Evolutionary conservation across 1,140 invertebrate genomes (phyloP), one percentile per base, ranked within the genome.

Genomic region (Zaprionus ghesquierei): DNA sequence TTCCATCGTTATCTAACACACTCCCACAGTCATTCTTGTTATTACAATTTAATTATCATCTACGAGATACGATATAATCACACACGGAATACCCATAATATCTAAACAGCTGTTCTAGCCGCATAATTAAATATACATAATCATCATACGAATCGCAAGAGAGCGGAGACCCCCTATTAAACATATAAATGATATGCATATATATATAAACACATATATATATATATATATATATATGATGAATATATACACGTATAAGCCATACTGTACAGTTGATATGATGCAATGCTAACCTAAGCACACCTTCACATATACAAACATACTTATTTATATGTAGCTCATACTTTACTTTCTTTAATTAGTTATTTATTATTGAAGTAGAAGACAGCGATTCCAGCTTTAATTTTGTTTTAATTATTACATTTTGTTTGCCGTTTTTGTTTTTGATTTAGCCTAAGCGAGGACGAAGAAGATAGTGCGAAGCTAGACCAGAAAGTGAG

Each of bases 341-440:
- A 61, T 53, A 53, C 33, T 62, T 62, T 54, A 63, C 33, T 29
- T 33, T 29, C 41, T 31, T 64, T 76, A 62, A 58, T 56, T 56
- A 86, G 77, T 74, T 68, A 70, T 79, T 41, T 33, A 79, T 79
- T 61, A 69, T 65, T 60, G 63, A 80, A 68, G 72, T 63, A 79
- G 78, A 55, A 76, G 72, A 56, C 84, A 82, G 84, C 82, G 84
- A 89, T 89, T 89, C 84, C 84, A 89, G 84, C 84, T 89, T 89
- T 87, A 87, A 89, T 73, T 80, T 79, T 79, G 61, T 84, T 69
- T 77, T 79, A 66, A 64, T 69, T 69, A 82, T 78, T 54, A 73
- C 55, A 75, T 75, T 78, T 86, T 86, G 82, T 87, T 85, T 81
- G 72, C 66, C 66, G 68, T 79, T 79, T 84, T 73, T 77, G 74